Evolutionary conservation across 2,888 invertebrate genomes (phyloP).

Genomic region (Dryocosmus kuriphilus): DNA sequence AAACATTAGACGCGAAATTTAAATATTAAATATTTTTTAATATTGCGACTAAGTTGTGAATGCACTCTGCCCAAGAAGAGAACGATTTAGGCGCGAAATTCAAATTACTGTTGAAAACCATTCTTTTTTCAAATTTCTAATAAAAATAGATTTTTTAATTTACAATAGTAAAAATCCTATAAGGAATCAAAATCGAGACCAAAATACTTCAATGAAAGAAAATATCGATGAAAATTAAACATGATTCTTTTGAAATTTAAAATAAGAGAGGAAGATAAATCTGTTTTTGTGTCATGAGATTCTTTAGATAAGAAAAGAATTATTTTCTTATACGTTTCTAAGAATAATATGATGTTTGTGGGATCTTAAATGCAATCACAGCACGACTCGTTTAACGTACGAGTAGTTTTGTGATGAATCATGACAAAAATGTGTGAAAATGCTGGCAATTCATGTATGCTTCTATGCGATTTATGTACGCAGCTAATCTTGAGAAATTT

Average conservation of each 20-base stretch:
- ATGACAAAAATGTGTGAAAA: not conserved
- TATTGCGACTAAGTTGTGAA: too few relatives aligned
- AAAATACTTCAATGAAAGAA: too few relatives aligned
- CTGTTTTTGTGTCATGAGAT: not conserved
- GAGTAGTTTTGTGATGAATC: constrained; percentile 1
- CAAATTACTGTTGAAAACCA: too few relatives aligned
- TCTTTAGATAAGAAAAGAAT: not conserved
- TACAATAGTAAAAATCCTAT: too few relatives aligned
- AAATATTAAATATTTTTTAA: too few relatives aligned
- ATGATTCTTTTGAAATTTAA: not conserved
- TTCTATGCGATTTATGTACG: not conserved
- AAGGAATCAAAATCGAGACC: too few relatives aligned
- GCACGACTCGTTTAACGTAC: not conserved
- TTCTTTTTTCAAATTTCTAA: too few relatives aligned
- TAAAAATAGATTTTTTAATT: too few relatives aligned
- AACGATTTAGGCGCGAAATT: too few relatives aligned
- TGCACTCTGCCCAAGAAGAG: too few relatives aligned
- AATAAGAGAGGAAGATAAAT: not conserved
- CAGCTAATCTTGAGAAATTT: not conserved
- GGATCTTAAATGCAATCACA: not conserved
- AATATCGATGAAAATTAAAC: too few relatives aligned
- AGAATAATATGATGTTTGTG: not conserved
- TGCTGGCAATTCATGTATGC: not conserved
- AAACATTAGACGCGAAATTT: too few relatives aligned
- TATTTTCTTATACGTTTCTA: not conserved